Evolutionary conservation across 1,140 invertebrate species (phyloP), one percentile per base, ranked within the genome.

Genomic region (Lineus longissimus): DNA sequence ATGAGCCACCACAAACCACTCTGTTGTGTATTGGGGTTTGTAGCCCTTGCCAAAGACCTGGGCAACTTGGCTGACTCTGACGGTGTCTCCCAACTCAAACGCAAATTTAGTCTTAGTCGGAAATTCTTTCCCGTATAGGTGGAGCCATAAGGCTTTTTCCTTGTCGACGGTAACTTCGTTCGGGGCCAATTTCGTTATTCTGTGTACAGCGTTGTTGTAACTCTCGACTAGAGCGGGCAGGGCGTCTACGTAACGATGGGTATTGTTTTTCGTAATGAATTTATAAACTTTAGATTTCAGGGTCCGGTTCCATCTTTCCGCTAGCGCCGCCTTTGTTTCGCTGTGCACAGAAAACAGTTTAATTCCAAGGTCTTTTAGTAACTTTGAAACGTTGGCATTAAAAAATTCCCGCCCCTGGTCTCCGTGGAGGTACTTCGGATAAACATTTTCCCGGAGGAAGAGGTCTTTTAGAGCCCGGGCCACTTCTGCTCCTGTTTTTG

Each of bases 301-400:
- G 23, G 79, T 84, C 65, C 79, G 65, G 70, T 82, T 82, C 58
- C 83, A 81, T 61, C 83, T 47, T 73, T 84, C 83, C 43, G 77
- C 75, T 45, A 83, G 74, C 19, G 76, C 73, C n/a, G 80, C 81
- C 75, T 85, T 86, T 47, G 76, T 74, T 40, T 69, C 69, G 60
- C 70, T 76, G 72, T 74, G 81, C 23, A 62, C 43, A 6, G 62
- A 30, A 27, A 55, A 54, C 36, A 64, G 63, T 56, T 61, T 55
- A 33, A 57, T 11, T 15, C 40, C 56, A n/a, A 47, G 25, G 15
- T 64, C 17, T 29, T 59, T 57, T 22, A 59, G 33, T 59, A 66
- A 63, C 0, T 4, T 33, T 55, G 66, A 64, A 61, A 66, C 59
- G 2, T 15, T 22, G 55, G 23, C 59, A 51, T 69, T 66, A 6